Percentiles rank a stretch among this genome's conserved stretches.
These are phyloP conservation scores for Bujurquina vittata DNA, from an alignment of 2,113 vertebrate species.

Conservation along the genomic window DNA sequence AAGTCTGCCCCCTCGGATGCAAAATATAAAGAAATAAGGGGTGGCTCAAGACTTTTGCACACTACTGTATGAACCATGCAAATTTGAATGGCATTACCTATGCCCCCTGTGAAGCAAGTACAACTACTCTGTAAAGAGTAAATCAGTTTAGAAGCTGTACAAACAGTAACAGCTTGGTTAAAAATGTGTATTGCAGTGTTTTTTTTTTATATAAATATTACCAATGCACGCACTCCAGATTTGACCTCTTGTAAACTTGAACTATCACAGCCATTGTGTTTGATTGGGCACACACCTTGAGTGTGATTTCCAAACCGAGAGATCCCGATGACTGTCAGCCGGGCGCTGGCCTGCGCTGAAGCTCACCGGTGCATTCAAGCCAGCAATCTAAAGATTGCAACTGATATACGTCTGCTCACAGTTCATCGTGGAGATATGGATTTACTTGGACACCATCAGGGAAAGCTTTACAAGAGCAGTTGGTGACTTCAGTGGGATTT, in stretches of 20 bases:
- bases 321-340: not conserved
- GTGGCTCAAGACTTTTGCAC: too few species aligned
- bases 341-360: not conserved
- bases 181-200: not conserved
- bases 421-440: not conserved
- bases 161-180: not conserved
- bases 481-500: not conserved
- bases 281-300: not conserved
- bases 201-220: not conserved
- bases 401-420: not conserved
- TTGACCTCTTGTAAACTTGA: not conserved
- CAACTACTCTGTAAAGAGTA: not conserved
- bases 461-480: not conserved
- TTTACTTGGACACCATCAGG: not conserved
- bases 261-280: not conserved
- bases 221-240: not conserved
- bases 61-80: not conserved
- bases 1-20: not conserved
- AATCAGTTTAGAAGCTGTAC: not conserved
- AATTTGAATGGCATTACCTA: not conserved
- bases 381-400: not conserved
- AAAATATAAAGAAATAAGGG: not conserved
- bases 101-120: not conserved
- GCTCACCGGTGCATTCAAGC: not conserved
- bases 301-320: constrained; percentile 3